These are phyloP conservation scores for Podilymbus podiceps DNA, from an alignment of 2,113 vertebrate species.

Conservation along the genomic window DNA sequence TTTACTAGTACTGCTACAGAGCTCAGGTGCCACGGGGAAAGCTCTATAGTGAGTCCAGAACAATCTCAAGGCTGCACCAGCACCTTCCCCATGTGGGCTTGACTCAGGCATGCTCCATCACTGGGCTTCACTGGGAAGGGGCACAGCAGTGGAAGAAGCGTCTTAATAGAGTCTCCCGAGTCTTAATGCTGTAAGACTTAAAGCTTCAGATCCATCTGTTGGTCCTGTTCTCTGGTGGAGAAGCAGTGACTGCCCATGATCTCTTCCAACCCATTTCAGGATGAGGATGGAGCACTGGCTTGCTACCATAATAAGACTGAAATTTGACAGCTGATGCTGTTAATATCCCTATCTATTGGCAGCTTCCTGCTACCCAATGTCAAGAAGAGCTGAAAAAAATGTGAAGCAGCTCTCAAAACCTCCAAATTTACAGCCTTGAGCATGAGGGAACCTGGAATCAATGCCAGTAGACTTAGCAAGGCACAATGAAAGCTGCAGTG, in stretches of 20 bases:
- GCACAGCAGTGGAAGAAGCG: background rate
- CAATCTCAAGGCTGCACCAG: background rate
- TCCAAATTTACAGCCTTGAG: background rate
- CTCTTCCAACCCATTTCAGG: background rate
- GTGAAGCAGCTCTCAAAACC: background rate
- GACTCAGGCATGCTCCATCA: fast-evolving
- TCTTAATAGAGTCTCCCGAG: too few species aligned
- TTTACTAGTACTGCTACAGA: background rate
- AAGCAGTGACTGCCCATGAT: background rate
- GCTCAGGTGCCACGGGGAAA: background rate
- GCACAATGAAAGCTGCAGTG: background rate
- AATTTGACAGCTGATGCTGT: background rate
- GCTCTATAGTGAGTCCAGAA: background rate
- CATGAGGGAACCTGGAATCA: background rate
- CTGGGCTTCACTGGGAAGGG: background rate
- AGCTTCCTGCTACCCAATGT: background rate
- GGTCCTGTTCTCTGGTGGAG: background rate
- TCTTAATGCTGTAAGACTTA: background rate
- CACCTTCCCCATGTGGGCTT: background rate
- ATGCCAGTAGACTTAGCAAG: background rate
- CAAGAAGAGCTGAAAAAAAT: background rate
- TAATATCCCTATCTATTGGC: background rate
- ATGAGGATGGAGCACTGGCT: background rate
- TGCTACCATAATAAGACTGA: background rate
- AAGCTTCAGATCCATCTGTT: background rate